Evolutionary conservation across 2,888 invertebrate genomes (phyloP).

Genomic region (Furcula furcula): DNA sequence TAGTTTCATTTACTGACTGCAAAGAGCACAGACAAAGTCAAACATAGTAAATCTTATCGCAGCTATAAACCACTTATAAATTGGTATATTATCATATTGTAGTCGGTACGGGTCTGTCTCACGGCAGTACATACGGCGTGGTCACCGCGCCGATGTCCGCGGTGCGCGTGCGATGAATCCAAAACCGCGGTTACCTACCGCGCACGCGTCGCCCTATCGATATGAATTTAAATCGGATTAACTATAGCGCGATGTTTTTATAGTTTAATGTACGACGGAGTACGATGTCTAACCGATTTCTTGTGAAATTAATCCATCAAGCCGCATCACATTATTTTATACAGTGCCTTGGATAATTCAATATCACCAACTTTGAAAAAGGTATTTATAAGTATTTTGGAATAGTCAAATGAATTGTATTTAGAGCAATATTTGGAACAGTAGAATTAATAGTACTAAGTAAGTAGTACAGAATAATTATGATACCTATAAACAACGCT

Average conservation of each 20-base stretch:
- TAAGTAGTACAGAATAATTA: too few species aligned
- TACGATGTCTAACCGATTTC: too few species aligned
- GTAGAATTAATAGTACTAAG: too few species aligned
- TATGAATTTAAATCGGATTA: slow-evolving; percentile 76
- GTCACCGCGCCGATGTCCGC: slow-evolving; percentile 32
- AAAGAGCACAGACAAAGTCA: background rate
- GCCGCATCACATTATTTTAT: too few species aligned
- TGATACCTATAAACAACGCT: too few species aligned
- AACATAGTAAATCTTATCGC: background rate
- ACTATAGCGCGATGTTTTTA: slow-evolving; percentile 37
- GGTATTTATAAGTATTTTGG: too few species aligned
- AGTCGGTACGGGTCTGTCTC: slow-evolving; percentile 14
- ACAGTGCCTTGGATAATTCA: too few species aligned
- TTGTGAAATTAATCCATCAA: too few species aligned
- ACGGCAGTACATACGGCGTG: slow-evolving; percentile 27
- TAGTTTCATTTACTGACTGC: too few species aligned
- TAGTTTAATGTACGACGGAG: slow-evolving; percentile 1
- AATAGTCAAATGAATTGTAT: too few species aligned
- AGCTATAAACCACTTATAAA: slow-evolving; percentile 23
- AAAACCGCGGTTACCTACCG: slow-evolving; percentile 52
- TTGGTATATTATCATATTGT: slow-evolving; percentile 10
- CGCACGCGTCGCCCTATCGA: slow-evolving; percentile 67
- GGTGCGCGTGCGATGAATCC: slow-evolving; percentile 55
- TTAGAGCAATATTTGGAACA: too few species aligned
- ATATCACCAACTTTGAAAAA: too few species aligned